Conservation (phyloP, 2,797 vertebrate genomes). For the Coregonus suidteri region DNA sequence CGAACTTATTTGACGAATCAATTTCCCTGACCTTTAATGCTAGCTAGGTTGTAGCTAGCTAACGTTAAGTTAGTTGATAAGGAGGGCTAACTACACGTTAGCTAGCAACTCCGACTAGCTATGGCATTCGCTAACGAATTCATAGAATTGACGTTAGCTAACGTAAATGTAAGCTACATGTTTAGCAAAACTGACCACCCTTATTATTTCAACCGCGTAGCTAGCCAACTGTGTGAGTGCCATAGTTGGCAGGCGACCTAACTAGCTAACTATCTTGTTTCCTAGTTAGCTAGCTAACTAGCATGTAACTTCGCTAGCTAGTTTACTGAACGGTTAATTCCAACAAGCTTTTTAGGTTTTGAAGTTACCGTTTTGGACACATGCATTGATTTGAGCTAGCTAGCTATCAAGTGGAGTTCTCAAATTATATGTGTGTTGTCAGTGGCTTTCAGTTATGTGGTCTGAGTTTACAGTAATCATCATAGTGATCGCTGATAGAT, state of each 20-base stretch:
- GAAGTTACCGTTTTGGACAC: background rate
- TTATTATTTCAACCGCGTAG: background rate
- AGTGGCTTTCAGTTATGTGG: background rate
- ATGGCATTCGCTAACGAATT: background rate
- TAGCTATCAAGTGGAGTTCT: background rate
- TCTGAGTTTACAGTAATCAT: background rate
- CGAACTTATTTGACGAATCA: slow-evolving; percentile 18
- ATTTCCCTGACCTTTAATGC: slow-evolving; percentile 66
- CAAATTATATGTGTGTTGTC: background rate
- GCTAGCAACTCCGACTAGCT: background rate
- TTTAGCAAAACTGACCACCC: background rate
- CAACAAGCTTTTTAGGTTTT: background rate
- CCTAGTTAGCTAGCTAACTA: background rate
- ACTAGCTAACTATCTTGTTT: background rate
- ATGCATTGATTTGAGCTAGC: background rate
- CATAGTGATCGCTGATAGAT: background rate
- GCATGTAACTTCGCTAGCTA: background rate
- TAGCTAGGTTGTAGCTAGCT: slow-evolving; percentile 50
- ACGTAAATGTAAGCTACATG: background rate
- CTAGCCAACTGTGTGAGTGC: background rate
- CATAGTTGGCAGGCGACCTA: background rate
- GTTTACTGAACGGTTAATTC: background rate
- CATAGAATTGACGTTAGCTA: background rate
- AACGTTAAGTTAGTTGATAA: background rate
- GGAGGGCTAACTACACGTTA: background rate